Base-by-base conservation (phyloP, 2,797 vertebrate genomes). In the Sylvia borin region DNA sequence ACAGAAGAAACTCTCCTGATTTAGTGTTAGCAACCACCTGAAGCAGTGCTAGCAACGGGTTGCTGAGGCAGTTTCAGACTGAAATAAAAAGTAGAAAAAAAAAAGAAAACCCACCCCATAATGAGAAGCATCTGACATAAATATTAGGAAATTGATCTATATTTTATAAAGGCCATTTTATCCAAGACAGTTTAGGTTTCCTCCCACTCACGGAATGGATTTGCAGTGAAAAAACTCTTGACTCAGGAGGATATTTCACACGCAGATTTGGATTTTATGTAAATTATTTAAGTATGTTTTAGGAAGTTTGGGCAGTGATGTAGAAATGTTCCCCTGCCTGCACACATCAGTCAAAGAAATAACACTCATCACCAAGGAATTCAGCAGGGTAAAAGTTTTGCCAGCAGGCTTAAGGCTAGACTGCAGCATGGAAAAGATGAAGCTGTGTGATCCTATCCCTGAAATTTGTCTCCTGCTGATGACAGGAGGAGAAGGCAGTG, bases 181-280 rank as follows among this genome's bases (percentile, higher is more conserved):
- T 68, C 66, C 79, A 60, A 84, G 92, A 70, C 47, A 92, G 82
- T 88, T 94, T 77, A 81, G 92, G 62, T 84, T 94, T 96, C 95
- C 90, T 96, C 76, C 90, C 76, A 88, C 87, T 83, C 76, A 21
- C 10, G 5, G 68, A 90, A 91, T 74, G 62, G 90, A 90, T 96
- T 90, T 83, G 25, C 83, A 90, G 76, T 14, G 80, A 95, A 94
- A 62, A 88, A 92, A 76, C 57, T 68, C 71, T 89, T 40, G 84
- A 91, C 79, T 92, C 89, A 70, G 34, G 87, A 80, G 87, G 70
- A 15, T 70, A 92, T 93, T 96, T 96, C 92, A 92, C 92, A 93
- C 45, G 81, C 72, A 90, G 84, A 94, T 93, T 88, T 90, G 76
- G 85, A 75, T 94, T 94, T 96, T 88, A 94, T 76, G 90, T 95